phyloP scores from a whole-genome alignment of 2,797 vertebrate species.

The Argentina silus region DNA sequence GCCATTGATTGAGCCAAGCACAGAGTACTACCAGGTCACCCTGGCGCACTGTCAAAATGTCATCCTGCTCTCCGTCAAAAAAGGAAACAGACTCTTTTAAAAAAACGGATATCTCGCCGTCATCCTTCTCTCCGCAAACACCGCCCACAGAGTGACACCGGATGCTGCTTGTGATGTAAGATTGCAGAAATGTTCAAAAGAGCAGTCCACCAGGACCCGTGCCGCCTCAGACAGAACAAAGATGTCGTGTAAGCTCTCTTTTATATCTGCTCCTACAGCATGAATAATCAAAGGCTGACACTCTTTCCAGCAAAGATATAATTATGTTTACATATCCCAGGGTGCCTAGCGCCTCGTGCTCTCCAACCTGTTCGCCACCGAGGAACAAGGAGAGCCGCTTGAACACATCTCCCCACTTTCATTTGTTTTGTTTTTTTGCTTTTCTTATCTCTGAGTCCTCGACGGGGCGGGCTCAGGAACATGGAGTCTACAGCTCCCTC shows the following conservation, averaged over 20 bases:
- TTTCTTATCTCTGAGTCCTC: too few relatives aligned
- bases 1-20: not conserved
- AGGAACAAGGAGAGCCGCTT: not conserved
- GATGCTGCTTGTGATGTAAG: not conserved
- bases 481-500: too few relatives aligned
- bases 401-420: not conserved
- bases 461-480: too few relatives aligned
- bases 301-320: constrained; percentile 10
- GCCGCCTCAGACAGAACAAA: not conserved
- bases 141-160: too few relatives aligned
- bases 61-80: not conserved
- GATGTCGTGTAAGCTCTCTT: not conserved
- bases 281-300: constrained; percentile 36
- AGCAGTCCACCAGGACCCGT: not conserved
- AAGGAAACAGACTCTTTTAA: not conserved
- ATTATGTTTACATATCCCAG: constrained; percentile 27
- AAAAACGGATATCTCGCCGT: not conserved
- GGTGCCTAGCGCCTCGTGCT: constrained; percentile 7
- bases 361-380: constrained; percentile 11
- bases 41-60: not conserved
- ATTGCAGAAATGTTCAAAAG: not conserved
- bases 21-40: not conserved
- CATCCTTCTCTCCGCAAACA: not conserved
- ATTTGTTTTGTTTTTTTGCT: too few relatives aligned
- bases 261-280: constrained; percentile 6